Conservation (phyloP, 1,140 invertebrate species). For the Habropoda laboriosa region DNA sequence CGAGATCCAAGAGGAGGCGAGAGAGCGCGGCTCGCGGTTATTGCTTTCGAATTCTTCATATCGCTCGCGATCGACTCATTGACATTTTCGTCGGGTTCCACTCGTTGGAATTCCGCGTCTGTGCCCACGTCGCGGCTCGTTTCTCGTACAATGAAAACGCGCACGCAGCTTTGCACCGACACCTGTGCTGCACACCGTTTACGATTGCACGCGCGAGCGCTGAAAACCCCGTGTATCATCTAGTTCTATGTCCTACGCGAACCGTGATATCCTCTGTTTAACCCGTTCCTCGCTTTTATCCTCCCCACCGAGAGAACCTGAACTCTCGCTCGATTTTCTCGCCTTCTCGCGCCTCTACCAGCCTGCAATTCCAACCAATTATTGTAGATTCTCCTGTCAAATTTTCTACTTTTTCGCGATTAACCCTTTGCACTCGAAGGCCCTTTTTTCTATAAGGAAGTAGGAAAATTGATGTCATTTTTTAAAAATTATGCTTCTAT, state of each 20-base stretch:
- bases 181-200: conserved; percentile 1
- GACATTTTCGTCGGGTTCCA: conserved; percentile 67
- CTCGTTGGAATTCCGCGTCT: conserved; percentile 67
- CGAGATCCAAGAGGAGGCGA: conserved; percentile 3
- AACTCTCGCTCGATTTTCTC: too few species aligned
- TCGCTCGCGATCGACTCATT: conserved; percentile 65
- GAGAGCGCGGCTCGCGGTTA: conserved; percentile 55
- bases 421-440: too few species aligned
- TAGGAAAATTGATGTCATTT: too few species aligned
- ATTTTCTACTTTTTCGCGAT: too few species aligned
- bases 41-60: conserved; percentile 65
- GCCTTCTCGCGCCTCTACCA: too few species aligned
- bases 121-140: conserved; percentile 60
- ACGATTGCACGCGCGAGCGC: conserved; percentile 24
- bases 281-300: background rate
- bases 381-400: too few species aligned
- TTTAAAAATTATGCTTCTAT: too few species aligned
- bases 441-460: too few species aligned
- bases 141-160: conserved; percentile 61
- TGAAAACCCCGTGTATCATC: background rate
- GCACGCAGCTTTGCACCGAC: conserved; percentile 46
- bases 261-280: background rate
- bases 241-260: background rate
- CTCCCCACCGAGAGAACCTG: background rate
- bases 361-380: too few species aligned